phyloP scores from a whole-genome alignment of 2,888 invertebrate genomes.

The Synanthedon tipuliformis region DNA sequence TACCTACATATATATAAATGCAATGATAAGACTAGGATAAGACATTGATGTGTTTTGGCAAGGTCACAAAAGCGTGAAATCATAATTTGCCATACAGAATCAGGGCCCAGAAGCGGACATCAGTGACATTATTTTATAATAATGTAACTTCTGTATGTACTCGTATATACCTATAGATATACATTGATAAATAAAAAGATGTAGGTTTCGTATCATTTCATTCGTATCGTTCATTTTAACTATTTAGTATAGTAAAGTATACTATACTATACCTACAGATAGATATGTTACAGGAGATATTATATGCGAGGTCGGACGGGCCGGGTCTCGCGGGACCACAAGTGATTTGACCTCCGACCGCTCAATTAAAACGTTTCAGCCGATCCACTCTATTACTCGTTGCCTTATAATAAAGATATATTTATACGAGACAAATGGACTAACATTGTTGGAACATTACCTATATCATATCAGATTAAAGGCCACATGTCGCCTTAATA shows the following conservation, averaged over 20 bases:
- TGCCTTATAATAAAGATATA: not conserved
- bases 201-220: no score
- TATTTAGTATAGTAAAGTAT: no score
- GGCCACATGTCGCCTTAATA: no score
- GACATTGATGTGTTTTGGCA: no score
- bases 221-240: no score
- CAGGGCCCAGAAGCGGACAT: no score
- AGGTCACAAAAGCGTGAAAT: no score
- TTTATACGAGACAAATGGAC: not conserved
- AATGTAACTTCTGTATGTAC: not conserved
- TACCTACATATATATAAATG: no score
- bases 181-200: not conserved
- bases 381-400: conserved; percentile 3
- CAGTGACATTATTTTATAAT: not conserved
- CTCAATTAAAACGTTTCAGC: conserved; percentile 58
- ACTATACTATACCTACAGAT: not conserved
- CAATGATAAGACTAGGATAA: no score
- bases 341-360: conserved; percentile 68
- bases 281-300: not conserved
- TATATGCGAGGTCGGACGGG: conserved; percentile 19
- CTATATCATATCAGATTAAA: no score
- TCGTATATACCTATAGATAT: not conserved
- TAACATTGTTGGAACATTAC: not conserved
- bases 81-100: no score
- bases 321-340: conserved; percentile 32